Base-by-base conservation (phyloP, 2,888 invertebrate genomes). In the Leptinotarsa haldemani region DNA sequence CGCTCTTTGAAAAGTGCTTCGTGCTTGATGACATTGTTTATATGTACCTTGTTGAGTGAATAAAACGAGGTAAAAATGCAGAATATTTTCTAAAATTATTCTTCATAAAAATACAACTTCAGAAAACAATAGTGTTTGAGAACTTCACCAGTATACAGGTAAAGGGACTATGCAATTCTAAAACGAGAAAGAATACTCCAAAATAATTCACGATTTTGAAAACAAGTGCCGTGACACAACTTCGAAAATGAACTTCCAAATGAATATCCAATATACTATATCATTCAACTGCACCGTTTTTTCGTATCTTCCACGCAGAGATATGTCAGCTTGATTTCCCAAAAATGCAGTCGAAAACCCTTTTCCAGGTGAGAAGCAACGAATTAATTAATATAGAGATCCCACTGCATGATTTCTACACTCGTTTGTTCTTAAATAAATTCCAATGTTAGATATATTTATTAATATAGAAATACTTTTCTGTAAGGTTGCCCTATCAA, bases 1-100 rank as follows among this genome's bases (percentile, higher is more conserved):
- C n/a, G 15, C 12, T 64, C 50, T 40, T 65, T 65, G 20, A 22
- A 75, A 78, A 79, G 82, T 81, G 82, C 77, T 79, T 78, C 81
- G 80, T 74, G 74, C 68, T 71, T 71, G 68, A 58, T 69, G 56
- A 4, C 64, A 65, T 47, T 53, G 53, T 22, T 70, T 9, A 18
- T 15, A n/a, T 7, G 46, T 65, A 66, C 47, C 22, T 22, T 22
- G 66, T 40, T 66, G 48, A 50, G 22, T 12, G 46, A 61, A 61
- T 25, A n/a, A 61, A 30, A 16, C 30, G 5, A 25, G 52, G 16
- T 40, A 58, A 20, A 56, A 20, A 68, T 46, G 56, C 30, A 56
- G 30, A 53, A 56, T 25, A 15, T 40, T 20, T 15, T 53, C 68
- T 68, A 56, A 68, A 68, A 68, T 68, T 68, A 68, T 68, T 68